These are phyloP conservation scores for Phortica magna DNA, from an alignment of 2,888 invertebrate species.

Conservation along the genomic window DNA sequence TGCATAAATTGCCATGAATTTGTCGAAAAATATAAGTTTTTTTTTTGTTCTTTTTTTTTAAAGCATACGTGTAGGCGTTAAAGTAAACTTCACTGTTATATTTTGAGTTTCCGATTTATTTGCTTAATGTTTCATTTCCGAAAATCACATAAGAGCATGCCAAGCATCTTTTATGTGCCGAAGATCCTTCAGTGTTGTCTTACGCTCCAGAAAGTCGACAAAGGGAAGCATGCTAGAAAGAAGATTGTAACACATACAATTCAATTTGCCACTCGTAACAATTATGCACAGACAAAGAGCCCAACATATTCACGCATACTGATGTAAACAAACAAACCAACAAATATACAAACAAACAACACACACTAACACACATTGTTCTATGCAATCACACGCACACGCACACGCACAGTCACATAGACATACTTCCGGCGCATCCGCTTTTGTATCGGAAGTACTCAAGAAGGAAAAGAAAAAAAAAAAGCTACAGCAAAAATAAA, in stretches of 20 bases:
- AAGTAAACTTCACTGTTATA: background rate
- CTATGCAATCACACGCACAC: slow-evolving; percentile 8
- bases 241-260: slow-evolving; percentile 46
- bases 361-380: slow-evolving; percentile 21
- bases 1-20: slow-evolving; percentile 28
- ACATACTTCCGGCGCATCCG: slow-evolving; percentile 55
- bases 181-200: background rate
- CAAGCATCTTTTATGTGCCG: background rate
- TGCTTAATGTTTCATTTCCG: slow-evolving; percentile 7
- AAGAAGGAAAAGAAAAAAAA: slow-evolving; percentile 57
- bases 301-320: slow-evolving; percentile 7
- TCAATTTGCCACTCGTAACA: slow-evolving; percentile 64
- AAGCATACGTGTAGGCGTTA: slow-evolving; percentile 35
- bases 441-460: slow-evolving; percentile 64
- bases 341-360: background rate
- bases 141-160: slow-evolving; percentile 8
- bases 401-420: slow-evolving; percentile 29
- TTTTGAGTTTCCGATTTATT: slow-evolving; percentile 13
- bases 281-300: slow-evolving; percentile 52
- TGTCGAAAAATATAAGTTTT: background rate
- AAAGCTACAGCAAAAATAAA: slow-evolving; percentile 40
- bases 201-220: background rate
- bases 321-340: background rate
- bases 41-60: background rate
- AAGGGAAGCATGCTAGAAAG: background rate